Base-by-base conservation (phyloP, 2,113 vertebrate species). In the Naja naja region DNA sequence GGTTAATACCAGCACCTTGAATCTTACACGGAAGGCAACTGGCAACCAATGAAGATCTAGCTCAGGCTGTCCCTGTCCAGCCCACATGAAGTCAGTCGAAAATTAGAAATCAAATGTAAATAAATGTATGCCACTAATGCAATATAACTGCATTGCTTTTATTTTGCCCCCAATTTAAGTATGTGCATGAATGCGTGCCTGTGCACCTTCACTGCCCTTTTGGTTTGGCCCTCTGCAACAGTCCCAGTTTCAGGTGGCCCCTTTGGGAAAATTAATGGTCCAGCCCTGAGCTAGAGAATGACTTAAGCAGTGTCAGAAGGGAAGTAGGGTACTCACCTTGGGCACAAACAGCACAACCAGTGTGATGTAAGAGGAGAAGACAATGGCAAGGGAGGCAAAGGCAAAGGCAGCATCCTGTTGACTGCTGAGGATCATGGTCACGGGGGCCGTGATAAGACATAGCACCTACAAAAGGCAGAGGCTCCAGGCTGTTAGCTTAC, bases 321-420 rank as follows among this genome's bases (percentile, higher is more conserved):
- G 11, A 27, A 47, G 89, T 30, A 52, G 10, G 49, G 10, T 52
- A 10, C 27, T 88, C 93, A 99, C 99, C 99, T 99, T 99, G 92
- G 99, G 99, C 45, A 99, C 98, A 0, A 99, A 99, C 16, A 99
- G 98, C 94, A 99, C 99, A 12, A 99, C 99, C 90, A 99, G 96
- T 2, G 99, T 99, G 96, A 99, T 99, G 96, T 99, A 99, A 93
- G 98, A 99, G 27, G 99, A 99, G 97, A 99, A 99, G 94, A 99
- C 98, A 0, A 99, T 97, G 30, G 99, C 99, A 1, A 99, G 97
- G 0, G 99, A 98, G 6, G 99, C 99, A 0, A 99, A 99, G 91
- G 99, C 99, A 0, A 99, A 99, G 94, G 99, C 98, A 0, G 99
- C 99, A 0, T 99, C 99, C 96, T 99, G 99, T 95, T 99, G 99